phyloP scores from a whole-genome alignment of 2,797 vertebrate genomes.

The Lepus oiostolus region DNA sequence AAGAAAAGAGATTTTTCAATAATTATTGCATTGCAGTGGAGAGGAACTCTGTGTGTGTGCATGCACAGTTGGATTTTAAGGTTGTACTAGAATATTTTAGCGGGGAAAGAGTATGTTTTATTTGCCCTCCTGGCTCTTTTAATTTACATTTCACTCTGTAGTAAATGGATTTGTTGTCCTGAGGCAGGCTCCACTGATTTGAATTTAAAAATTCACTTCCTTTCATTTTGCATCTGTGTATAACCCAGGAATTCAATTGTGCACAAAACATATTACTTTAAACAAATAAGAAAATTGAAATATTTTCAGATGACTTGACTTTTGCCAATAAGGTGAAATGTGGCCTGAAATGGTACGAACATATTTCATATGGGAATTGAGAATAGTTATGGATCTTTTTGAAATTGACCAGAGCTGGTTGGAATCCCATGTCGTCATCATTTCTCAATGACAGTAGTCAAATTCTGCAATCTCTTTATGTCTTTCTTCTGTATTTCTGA shows the following conservation, averaged over 20 bases:
- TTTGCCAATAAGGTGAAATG: slow-evolving; percentile 44
- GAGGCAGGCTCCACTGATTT: slow-evolving; percentile 11
- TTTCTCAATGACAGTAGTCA: not conserved
- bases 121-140: slow-evolving; percentile 12
- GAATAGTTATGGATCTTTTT: not conserved
- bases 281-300: slow-evolving; percentile 56
- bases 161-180: slow-evolving; percentile 60
- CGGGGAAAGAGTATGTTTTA: not conserved
- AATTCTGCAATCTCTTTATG: not conserved
- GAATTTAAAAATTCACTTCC: slow-evolving; percentile 57
- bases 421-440: not conserved
- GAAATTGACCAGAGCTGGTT: not conserved
- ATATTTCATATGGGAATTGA: not conserved
- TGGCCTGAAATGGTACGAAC: not conserved
- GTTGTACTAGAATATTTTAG: slow-evolving; percentile 31
- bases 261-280: slow-evolving; percentile 33
- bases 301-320: slow-evolving; percentile 67
- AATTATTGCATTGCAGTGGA: no score
- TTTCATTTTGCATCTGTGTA: slow-evolving; percentile 50
- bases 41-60: not conserved
- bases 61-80: slow-evolving; percentile 35
- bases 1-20: no score
- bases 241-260: slow-evolving; percentile 51
- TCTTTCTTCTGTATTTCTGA: not conserved
- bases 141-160: slow-evolving; percentile 56